Evolutionary conservation across 2,888 invertebrate species (phyloP), one percentile per base, ranked within the genome.

Genomic region (Eumacrocentrus americanus): DNA sequence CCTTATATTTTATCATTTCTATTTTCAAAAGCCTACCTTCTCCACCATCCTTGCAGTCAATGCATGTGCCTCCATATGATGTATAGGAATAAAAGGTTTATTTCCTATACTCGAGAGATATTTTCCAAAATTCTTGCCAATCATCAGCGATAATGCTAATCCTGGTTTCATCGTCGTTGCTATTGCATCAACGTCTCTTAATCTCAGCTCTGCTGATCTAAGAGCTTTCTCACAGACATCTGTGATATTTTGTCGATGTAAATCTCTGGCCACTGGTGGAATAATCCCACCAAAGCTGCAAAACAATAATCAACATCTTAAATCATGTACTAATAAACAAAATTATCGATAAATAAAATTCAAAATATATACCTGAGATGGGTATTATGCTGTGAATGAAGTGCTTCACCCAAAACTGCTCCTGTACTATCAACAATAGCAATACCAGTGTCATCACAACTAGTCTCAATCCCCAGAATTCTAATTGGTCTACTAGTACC

Each of bases 21-120:
- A 5, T 12, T 12, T 34, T 52, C 12, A 42, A 48, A 50, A 11
- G 67, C 67, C 66, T 78, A 86, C 87, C 79, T 82, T 82, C 59
- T 88, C 79, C 14, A 85, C 83, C 88, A 97, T 89, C 76, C 97
- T 86, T 18, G 88, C 90, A 12, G 92, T 92, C 59, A 99, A 83
- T 3, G 98, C 96, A 84, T 99, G 99, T 1, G 99, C 98, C 84
- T 98, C 91, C 99, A 99, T 99, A 73, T 99, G 99, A 84, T 99
- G 98, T 61, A 99, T 90, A 0, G 98, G 96, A 76, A 99, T 92
- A 65, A 98, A 82, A 0, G 95, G 95, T 78, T 91, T 93, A 0
- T 84, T 82, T 65, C 87, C 83, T 54, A 83, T 82, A 67, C 83
- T 84, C 16, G 90, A 88, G 50, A 96, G 79, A 73, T 89, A 85